Conservation (phyloP, 2,797 vertebrate species). For the Peromyscus aztecus region DNA sequence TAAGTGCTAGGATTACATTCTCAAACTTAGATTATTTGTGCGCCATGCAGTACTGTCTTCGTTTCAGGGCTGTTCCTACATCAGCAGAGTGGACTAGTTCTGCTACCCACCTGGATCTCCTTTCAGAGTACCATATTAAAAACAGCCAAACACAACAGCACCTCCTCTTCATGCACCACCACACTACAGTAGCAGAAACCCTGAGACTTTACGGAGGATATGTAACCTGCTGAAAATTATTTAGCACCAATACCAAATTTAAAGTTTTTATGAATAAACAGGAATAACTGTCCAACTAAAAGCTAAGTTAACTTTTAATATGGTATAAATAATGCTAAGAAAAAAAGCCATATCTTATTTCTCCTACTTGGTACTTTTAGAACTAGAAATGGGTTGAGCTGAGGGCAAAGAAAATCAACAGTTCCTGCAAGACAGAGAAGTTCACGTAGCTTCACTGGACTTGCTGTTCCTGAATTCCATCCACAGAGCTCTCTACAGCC, state of each 20-base stretch:
- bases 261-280: neutral
- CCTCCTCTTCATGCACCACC: neutral
- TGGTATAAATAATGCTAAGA: neutral
- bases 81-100: neutral
- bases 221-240: neutral
- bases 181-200: neutral
- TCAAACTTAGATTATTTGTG: neutral
- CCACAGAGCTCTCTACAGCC: neutral
- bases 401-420: neutral
- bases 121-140: neutral
- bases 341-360: neutral
- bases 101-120: neutral
- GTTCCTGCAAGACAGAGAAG: neutral
- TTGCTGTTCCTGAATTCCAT: neutral
- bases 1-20: neutral
- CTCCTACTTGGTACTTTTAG: conserved; percentile 4
- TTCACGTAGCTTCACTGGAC: neutral
- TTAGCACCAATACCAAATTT: neutral
- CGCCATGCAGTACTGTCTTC: neutral
- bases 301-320: neutral
- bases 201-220: neutral
- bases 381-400: neutral
- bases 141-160: neutral
- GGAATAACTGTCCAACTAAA: conserved; percentile 38
- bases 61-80: neutral